These are phyloP conservation scores for Bursaphelenchus okinawaensis DNA, from an alignment of 2,888 invertebrate genomes.

Conservation along the genomic window DNA sequence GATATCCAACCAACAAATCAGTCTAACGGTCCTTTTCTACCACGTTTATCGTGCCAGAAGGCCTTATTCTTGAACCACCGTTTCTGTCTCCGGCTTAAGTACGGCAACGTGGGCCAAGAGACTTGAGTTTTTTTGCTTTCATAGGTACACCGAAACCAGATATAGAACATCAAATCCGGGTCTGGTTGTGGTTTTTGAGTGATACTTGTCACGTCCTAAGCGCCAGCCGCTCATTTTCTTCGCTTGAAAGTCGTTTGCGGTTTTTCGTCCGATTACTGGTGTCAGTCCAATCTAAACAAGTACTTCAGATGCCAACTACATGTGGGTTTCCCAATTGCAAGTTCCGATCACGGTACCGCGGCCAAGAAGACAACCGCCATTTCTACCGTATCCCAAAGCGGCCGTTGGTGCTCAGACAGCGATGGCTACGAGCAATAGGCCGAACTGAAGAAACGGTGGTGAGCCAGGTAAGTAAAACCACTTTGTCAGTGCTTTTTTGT, in stretches of 20 bases:
- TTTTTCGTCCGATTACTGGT: background rate
- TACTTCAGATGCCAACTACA: background rate
- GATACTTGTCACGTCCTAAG: background rate
- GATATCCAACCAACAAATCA: too few species aligned
- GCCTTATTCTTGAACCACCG: too few species aligned
- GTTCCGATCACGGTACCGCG: conserved; percentile 58
- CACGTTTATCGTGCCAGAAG: too few species aligned
- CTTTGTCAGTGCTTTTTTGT: background rate
- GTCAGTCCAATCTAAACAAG: background rate
- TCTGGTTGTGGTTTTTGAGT: background rate
- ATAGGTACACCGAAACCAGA: background rate
- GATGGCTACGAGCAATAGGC: conserved; percentile 60
- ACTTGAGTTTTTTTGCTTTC: background rate
- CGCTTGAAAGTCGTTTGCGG: background rate
- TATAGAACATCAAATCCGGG: background rate
- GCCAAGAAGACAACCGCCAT: conserved; percentile 60
- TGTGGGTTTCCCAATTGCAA: conserved; percentile 61
- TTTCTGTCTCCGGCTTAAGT: background rate
- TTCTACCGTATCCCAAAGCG: conserved; percentile 61
- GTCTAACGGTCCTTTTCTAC: background rate
- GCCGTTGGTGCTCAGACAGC: conserved; percentile 58
- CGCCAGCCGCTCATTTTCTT: background rate
- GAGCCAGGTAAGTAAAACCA: conserved; percentile 58
- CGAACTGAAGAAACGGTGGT: conserved; percentile 60
- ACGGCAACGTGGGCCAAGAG: background rate